phyloP scores from a whole-genome alignment of 2,797 vertebrate species.

The Sebastiscus tertius region DNA sequence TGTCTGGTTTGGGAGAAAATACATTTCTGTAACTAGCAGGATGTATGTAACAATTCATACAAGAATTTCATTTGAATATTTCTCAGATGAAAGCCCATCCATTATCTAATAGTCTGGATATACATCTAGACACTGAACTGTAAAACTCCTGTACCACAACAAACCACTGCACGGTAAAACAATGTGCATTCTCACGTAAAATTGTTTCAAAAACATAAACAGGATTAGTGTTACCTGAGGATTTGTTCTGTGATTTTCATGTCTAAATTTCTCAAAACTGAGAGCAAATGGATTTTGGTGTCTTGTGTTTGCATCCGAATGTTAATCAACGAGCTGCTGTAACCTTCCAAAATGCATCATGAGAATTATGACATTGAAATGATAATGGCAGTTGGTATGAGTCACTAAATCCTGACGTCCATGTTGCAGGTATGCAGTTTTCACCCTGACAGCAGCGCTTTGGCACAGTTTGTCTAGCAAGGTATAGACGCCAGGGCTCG shows the following conservation, averaged over 20 bases:
- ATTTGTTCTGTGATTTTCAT: neutral
- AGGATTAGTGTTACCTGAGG: neutral
- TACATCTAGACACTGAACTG: no score
- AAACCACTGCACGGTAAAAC: neutral
- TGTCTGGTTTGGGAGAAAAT: neutral
- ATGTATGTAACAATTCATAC: neutral
- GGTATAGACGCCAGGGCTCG: slow-evolving; percentile 30
- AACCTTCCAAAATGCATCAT: neutral
- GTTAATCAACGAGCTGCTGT: neutral
- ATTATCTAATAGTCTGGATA: neutral
- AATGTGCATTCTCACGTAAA: neutral
- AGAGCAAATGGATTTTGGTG: neutral
- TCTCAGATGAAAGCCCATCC: neutral
- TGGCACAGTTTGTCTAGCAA: slow-evolving; percentile 8
- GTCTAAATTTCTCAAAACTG: neutral
- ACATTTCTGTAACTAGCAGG: neutral
- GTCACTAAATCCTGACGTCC: neutral
- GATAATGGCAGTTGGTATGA: neutral
- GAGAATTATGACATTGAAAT: neutral
- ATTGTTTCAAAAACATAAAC: neutral
- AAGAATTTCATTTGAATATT: neutral
- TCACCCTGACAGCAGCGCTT: slow-evolving; percentile 9
- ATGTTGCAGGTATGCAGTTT: neutral
- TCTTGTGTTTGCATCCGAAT: no score
- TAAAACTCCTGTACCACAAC: neutral